Conservation (phyloP, 2,113 vertebrate species). For the Phalacrocorax pelagicus region DNA sequence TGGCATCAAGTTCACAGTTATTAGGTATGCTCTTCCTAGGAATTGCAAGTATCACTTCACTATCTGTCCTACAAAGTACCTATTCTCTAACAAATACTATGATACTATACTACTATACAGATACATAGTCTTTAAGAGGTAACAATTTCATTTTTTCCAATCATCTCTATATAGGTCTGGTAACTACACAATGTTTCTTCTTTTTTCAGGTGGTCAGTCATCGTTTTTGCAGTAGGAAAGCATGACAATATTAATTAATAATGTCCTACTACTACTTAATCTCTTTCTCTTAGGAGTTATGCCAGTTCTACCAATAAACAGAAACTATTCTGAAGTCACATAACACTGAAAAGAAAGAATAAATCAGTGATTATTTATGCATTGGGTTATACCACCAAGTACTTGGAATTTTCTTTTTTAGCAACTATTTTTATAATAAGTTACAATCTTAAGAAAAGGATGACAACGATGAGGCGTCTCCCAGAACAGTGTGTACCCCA, state of each 20-base stretch:
- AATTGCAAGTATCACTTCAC: neutral
- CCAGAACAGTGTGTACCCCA: fast-evolving
- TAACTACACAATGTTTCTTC: neutral
- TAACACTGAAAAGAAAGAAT: neutral
- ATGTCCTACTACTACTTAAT: neutral
- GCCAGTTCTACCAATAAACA: neutral
- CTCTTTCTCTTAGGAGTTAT: neutral
- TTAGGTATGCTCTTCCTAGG: neutral
- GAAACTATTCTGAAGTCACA: neutral
- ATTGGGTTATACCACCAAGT: neutral
- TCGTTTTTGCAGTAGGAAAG: neutral
- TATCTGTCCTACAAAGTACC: neutral
- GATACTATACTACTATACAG: neutral
- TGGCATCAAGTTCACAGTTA: neutral
- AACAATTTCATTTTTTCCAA: neutral
- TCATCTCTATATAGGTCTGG: neutral
- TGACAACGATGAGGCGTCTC: neutral
- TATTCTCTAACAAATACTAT: neutral
- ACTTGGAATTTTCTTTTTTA: neutral
- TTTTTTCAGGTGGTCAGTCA: neutral
- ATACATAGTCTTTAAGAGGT: neutral
- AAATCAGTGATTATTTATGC: neutral
- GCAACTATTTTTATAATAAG: neutral
- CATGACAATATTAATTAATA: neutral
- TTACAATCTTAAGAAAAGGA: neutral